Evolutionary conservation across 2,113 vertebrate genomes (phyloP), one percentile per base, ranked within the genome.

Genomic region (Platichthys flesus): DNA sequence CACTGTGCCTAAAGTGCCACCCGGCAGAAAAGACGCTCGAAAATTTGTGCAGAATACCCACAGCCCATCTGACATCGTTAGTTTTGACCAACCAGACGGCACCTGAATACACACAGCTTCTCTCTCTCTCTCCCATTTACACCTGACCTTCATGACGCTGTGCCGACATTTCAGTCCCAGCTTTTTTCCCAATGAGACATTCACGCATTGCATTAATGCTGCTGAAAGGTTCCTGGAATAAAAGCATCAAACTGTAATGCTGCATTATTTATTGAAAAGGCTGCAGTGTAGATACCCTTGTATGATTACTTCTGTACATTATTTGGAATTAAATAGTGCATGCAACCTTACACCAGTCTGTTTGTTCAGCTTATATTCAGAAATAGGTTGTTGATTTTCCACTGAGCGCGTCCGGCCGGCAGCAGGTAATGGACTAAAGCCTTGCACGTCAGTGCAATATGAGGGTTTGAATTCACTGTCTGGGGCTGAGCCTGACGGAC

Each of bases 401-500:
- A 37, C 49, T 54, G 18, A 54, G 73, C 49, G 55, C 16, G 28
- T 71, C 55, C 62, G 60, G 62, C 8, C 20, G 76, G 73, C 47
- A 57, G 64, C 52, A 90, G 75, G 77, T 42, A 74, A 51, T 31
- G 20, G 61, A 45, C 74, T 69, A 42, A 26, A 61, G 58, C 26
- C 28, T 72, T 26, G 12, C 60, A 67, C 72, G 82, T 81, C 79
- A 74, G 83, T 63, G 77, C 75, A 63, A 74, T 74, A 86, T 80
- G 69, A 80, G 82, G 40, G 77, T 78, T 71, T 84, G 57, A 61
- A 78, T 85, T 85, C 72, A 59, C 68, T 60, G 74, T 83, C 75
- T 63, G 73, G 49, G 54, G 61, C 81, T 71, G 71, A 28, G 83
- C 74, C 74, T 87, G 77, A 26, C 61, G 76, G 69, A 79, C 73